Evolutionary conservation across 2,797 vertebrate genomes (phyloP), one percentile per base, ranked within the genome.

Genomic region (Astyanax mexicanus): DNA sequence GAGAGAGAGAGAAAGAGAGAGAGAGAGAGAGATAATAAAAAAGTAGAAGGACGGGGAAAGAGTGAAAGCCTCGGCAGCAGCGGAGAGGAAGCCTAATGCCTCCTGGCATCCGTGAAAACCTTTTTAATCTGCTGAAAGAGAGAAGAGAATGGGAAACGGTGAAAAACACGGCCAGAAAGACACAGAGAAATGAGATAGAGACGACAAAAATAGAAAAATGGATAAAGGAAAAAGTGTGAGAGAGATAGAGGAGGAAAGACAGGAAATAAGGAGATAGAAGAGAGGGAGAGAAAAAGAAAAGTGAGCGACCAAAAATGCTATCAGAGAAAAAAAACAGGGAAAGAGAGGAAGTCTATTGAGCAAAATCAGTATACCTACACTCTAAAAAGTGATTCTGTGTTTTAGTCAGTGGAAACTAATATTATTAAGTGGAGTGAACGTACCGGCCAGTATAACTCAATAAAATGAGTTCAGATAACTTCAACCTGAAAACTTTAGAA

Each of bases 91-190:
- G 84, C 80, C 75, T 87, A 92, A 91, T 87, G 64, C 81, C 83
- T 88, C 77, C 77, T 89, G 89, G 89, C 89, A 89, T 79, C 86
- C 79, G 27, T 91, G 85, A 89, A 91, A 84, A 84, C 71, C 52
- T 49, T 71, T 72, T 66, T 82, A 87, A 90, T 88, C 86, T 88
- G 81, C 83, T 79, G 77, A 82, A 81, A 85, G 65, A 73, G 79
- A 86, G 84, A 88, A 55, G 45, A 61, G 58, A 77, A 80, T 69
- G 44, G 23, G 19, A 69, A 17, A 42, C 17, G 21, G 55, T 75
- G 54, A 65, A 77, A 70, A 55, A 38, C 58, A 58, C 38, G 19
- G 37, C 32, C 74, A 71, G 67, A 40, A 65, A 64, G 37, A 55
- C 67, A 35, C 1, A 54, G 75, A 77, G 58, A 65, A 70, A 77